Conservation (phyloP, 2,888 invertebrate genomes). For the Bugula neritina region DNA sequence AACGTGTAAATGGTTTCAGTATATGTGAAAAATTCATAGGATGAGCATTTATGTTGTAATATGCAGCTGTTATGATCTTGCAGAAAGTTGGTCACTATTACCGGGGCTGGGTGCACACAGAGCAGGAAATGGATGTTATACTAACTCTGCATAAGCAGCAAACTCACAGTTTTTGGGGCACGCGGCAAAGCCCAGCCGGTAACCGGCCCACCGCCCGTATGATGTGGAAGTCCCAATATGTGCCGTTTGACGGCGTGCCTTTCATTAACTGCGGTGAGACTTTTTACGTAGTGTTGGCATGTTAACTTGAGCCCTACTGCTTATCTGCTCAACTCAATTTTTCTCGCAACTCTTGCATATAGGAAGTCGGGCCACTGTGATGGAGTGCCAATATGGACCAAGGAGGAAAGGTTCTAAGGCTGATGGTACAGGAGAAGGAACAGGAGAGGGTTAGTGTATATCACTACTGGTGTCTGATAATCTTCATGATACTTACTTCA, state of each 20-base stretch:
- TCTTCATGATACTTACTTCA: no score
- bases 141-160: constrained; percentile 52
- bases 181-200: constrained; percentile 50
- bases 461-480: no score
- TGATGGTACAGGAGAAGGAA: no score
- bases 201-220: constrained; percentile 49
- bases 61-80: constrained; percentile 28
- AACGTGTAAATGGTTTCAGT: no score
- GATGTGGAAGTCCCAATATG: constrained; percentile 55
- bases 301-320: no score
- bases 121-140: constrained; percentile 49
- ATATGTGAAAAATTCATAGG: no score
- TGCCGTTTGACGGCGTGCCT: constrained; percentile 53
- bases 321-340: no score
- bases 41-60: no score
- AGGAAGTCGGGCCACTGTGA: constrained; percentile 53
- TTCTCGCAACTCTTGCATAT: constrained; percentile 13
- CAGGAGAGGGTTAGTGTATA: no score
- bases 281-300: no score
- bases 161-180: constrained; percentile 53
- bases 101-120: constrained; percentile 51
- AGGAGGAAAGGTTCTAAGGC: constrained; percentile 42
- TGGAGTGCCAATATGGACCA: constrained; percentile 54
- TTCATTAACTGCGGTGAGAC: constrained; percentile 50
- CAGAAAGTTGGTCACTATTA: constrained; percentile 52